Conservation (phyloP, 2,888 invertebrate genomes). For the Yponomeuta cagnagella region DNA sequence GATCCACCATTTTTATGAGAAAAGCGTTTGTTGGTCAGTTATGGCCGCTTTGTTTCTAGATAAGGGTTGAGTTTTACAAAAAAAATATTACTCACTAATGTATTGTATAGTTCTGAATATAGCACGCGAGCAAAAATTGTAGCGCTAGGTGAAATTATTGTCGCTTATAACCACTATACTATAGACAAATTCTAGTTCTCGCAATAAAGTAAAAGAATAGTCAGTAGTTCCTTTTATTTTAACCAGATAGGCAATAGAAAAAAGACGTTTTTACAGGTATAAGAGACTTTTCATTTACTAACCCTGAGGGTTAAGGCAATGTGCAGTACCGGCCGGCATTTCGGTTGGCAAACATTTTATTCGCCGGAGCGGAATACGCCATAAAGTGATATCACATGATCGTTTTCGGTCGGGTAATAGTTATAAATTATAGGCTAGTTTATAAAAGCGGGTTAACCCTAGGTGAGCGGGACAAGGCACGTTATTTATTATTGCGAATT, state of each 20-base stretch:
- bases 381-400: conserved; percentile 75
- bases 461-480: conserved; percentile 71
- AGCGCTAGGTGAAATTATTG: too few relatives aligned
- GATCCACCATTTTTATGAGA: conserved; percentile 47
- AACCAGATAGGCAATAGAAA: too few relatives aligned
- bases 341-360: conserved; percentile 41
- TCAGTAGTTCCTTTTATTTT: too few relatives aligned
- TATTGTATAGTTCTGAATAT: too few relatives aligned
- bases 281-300: too few relatives aligned
- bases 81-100: background rate
- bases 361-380: conserved; percentile 65
- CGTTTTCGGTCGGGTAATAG: conserved; percentile 71
- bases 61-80: background rate
- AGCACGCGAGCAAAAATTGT: too few relatives aligned
- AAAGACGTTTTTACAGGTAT: too few relatives aligned
- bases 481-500: conserved; percentile 73
- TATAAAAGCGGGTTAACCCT: conserved; percentile 76
- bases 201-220: too few relatives aligned
- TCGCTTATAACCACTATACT: too few relatives aligned
- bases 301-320: too few relatives aligned
- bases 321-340: background rate
- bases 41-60: background rate
- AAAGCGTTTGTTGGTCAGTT: conserved; percentile 7
- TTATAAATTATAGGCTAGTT: conserved; percentile 75
- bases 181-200: too few relatives aligned